Percentiles rank a stretch among this genome's conserved stretches.
Evolutionary conservation across 2,888 invertebrate species (phyloP).

Genomic region (Calameuta filiformis): DNA sequence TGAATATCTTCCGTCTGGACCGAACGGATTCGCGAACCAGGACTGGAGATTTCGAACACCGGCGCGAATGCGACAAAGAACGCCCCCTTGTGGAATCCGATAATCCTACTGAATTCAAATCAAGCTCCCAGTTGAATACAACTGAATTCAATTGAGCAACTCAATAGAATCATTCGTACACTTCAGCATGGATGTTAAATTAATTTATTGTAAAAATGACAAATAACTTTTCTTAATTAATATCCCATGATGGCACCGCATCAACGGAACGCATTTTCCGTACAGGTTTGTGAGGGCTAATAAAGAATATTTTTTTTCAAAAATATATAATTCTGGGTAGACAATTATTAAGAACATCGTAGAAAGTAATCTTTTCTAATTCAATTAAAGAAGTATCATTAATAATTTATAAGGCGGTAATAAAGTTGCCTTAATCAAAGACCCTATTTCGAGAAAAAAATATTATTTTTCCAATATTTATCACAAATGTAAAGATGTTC

Average conservation of each 20-base stretch:
- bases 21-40: constrained; percentile 25
- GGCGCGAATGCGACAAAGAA: background rate
- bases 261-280: too few species aligned
- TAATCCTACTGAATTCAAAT: background rate
- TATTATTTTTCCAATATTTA: background rate
- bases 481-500: background rate
- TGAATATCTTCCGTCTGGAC: constrained; percentile 32
- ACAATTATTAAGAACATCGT: background rate
- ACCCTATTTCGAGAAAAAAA: background rate
- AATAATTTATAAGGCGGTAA: background rate
- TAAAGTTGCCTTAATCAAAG: background rate
- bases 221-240: background rate
- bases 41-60: background rate
- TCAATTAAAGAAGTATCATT: background rate
- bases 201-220: background rate
- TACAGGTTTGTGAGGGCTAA: background rate
- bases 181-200: background rate
- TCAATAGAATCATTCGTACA: background rate
- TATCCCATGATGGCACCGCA: too few species aligned
- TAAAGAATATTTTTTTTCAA: background rate
- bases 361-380: background rate
- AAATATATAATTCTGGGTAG: background rate
- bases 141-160: background rate
- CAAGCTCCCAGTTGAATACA: background rate
- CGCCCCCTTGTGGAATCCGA: background rate